A percentile compares a stretch with the other conserved stretches of the same genome.
Conservation (phyloP, 2,888 invertebrate species). For the Epiblema foenella region DNA sequence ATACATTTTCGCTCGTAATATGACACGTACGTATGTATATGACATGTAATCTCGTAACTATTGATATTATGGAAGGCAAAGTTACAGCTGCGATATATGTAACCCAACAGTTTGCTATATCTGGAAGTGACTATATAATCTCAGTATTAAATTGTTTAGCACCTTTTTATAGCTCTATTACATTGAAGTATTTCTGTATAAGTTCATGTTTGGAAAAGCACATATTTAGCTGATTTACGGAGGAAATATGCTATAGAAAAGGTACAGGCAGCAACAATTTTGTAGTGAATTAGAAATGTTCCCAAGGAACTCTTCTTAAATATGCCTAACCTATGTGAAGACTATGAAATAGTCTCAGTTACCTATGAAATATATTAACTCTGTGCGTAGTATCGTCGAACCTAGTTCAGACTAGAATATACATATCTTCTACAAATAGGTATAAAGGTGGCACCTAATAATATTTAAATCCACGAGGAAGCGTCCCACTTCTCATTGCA, state of each 20-base stretch:
- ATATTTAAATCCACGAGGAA: not conserved
- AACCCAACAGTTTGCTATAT: not conserved
- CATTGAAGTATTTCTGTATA: not conserved
- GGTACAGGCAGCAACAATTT: not conserved
- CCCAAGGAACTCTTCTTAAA: constrained; percentile 28
- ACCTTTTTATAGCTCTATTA: constrained; percentile 20
- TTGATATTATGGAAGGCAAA: too few species aligned
- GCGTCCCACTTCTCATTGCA: not conserved
- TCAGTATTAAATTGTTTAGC: constrained; percentile 18
- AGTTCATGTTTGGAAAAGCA: not conserved
- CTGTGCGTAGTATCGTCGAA: constrained; percentile 40
- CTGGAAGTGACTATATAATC: not conserved
- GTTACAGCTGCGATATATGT: not conserved
- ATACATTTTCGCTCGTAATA: too few species aligned
- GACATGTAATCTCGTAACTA: too few species aligned
- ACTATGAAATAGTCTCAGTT: constrained; percentile 35
- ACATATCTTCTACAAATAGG: constrained; percentile 28
- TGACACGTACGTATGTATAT: too few species aligned
- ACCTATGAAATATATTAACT: constrained; percentile 38
- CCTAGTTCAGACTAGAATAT: constrained; percentile 35
- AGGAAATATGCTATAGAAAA: constrained; percentile 15
- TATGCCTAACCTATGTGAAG: constrained; percentile 28
- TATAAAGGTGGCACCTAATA: constrained; percentile 36
- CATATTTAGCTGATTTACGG: not conserved
- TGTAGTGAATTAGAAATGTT: constrained; percentile 15